Evolutionary conservation across 2,888 invertebrate species (phyloP).

Genomic region (Caenorhabditis uteleia): DNA sequence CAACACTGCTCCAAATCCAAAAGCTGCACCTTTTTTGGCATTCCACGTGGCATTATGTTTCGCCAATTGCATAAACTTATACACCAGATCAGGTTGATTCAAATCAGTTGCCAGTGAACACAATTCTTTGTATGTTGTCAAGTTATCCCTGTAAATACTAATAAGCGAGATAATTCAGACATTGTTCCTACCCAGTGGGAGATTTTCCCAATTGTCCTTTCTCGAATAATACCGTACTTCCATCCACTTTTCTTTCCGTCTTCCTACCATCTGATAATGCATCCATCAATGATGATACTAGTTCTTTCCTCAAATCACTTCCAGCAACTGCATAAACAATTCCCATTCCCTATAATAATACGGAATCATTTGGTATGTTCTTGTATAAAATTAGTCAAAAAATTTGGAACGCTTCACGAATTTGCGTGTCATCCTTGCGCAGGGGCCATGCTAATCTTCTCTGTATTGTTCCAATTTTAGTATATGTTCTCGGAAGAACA

Average conservation of each 20-base stretch:
- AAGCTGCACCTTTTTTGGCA: conserved; percentile 90
- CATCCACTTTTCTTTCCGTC: conserved; percentile 73
- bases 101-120: conserved; percentile 90
- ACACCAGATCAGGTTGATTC: conserved; percentile 91
- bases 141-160: conserved; percentile 41
- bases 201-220: conserved; percentile 85
- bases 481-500: conserved; percentile 11
- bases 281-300: conserved; percentile 82
- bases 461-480: conserved; percentile 74
- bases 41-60: conserved; percentile 94
- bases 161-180: not conserved
- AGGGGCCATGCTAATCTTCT: conserved; percentile 91
- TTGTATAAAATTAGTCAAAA: conserved; percentile 52
- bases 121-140: conserved; percentile 87
- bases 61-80: conserved; percentile 93
- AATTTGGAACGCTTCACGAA: conserved; percentile 86
- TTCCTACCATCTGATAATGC: conserved; percentile 79
- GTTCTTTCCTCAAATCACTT: conserved; percentile 76
- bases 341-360: conserved; percentile 78
- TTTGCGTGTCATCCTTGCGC: conserved; percentile 91
- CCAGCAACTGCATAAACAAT: conserved; percentile 85
- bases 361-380: conserved; percentile 75
- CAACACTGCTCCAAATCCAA: conserved; percentile 87
- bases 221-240: conserved; percentile 85
- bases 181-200: conserved; percentile 82